Percentiles rank a stretch among this genome's conserved stretches.
phyloP scores from a whole-genome alignment of 64 coral and sea anemone genomes.

The Montipora foliosa region DNA sequence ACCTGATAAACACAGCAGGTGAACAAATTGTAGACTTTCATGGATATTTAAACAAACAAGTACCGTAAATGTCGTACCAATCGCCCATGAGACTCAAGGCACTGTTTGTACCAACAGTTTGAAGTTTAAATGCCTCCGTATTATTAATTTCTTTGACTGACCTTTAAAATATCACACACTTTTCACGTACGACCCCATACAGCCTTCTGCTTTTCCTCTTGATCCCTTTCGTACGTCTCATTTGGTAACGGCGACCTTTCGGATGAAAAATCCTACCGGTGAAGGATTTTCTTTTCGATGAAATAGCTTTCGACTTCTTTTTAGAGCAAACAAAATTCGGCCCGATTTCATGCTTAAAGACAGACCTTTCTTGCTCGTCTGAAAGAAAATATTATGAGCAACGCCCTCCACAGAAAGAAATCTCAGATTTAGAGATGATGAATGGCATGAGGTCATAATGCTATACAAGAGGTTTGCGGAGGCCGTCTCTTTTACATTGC shows the following conservation, averaged over 20 bases:
- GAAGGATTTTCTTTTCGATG: neutral
- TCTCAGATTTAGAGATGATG: conserved; percentile 40
- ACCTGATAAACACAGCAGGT: conserved; percentile 12
- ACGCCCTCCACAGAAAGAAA: neutral
- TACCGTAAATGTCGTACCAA: neutral
- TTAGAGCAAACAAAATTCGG: neutral
- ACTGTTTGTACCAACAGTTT: neutral
- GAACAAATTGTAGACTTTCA: neutral
- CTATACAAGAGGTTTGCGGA: conserved; percentile 2
- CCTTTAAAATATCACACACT: neutral
- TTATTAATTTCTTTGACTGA: conserved; percentile 2
- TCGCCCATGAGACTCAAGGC: neutral
- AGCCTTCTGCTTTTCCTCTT: neutral
- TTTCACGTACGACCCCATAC: neutral
- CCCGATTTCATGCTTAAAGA: neutral
- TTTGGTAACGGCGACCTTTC: neutral
- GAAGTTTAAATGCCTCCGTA: neutral
- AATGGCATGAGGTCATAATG: conserved; percentile 22
- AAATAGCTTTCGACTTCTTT: neutral
- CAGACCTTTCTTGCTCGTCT: neutral
- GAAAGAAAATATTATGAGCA: neutral
- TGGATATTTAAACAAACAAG: conserved; percentile 22
- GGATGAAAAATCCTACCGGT: neutral
- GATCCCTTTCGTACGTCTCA: neutral
- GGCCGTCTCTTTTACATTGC: neutral